Evolutionary conservation across 92 coral and sea anemone species (phyloP), one percentile per base, ranked within the genome.

Genomic region (Micromussa lordhowensis): DNA sequence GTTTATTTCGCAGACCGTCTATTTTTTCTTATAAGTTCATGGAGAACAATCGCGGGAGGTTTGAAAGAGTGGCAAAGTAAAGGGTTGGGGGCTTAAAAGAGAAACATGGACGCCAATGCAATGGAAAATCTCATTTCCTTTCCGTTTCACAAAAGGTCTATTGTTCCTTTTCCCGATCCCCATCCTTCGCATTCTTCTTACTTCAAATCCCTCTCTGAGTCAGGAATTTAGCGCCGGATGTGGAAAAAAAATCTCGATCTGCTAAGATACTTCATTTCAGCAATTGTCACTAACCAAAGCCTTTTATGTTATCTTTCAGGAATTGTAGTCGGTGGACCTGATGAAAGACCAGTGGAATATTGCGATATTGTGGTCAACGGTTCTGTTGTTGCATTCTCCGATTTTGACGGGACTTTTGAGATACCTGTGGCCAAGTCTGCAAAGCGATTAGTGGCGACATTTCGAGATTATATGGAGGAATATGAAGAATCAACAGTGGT

Each of bases 311-410:
- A 70, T 24, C 49, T 90, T 26, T 40, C 40, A 13, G 93, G 93
- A 69, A 59, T 90, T 34, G 93, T 83, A 26, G 83, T 78, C 7
- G 93, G 93, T 1, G 93, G 87, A 2, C 66, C 90, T 28, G 70
- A 86, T 35, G 64, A 85, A 38, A 28, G 5, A 34, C 93, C 93
- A 16, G 74, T 90, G 24, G 69, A 31, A 36, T 86, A 74, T 40
- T 89, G 93, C 21, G 82, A 79, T 49, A 64, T 90, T 32, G 5
- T 82, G 49, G 75, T 82, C 32, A 77, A 78, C 7, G 92, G 71
- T 22, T 77, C 79, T 0, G 48, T 63, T 36, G 73, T 77, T 40
- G 24, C 92, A 11, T 63, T n/a, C 59, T 64, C 92, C 79, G 75
- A 82, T 22, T 51, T 53, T 38, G 64, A 85, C 32, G 92, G 92